Base-by-base conservation (phyloP, 2,888 invertebrate genomes). In the Drosophila merina region DNA sequence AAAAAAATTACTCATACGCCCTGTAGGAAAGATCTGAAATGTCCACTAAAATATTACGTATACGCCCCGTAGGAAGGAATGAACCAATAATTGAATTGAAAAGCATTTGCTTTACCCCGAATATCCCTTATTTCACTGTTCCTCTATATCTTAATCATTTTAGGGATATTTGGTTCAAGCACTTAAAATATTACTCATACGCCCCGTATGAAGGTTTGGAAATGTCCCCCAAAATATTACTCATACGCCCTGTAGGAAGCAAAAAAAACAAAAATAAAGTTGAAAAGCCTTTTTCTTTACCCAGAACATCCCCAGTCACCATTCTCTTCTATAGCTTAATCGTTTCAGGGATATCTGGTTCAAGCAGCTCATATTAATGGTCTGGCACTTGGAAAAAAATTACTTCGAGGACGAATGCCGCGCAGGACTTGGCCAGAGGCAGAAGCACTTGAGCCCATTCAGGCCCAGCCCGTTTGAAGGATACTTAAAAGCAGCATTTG, bases 381-480 rank as follows among this genome's bases (percentile, higher is more conserved):
- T 9, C 70, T 72, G 83, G 26, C 78, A 84, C 78, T 83, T 83
- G 62, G 38, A 48, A 57, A 56, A 58, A 63, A 57, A 74, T 79
- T 40, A 51, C 49, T 20, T 33, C 42, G 48, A 51, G 42, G 52
- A 51, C 66, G 42, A 57, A 47, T 44, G 56, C 20, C 38, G 7
- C 38, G 49, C 31, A 36, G 57, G 54, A 70, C 69, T 50, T 33
- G 36, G 40, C 31, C 55, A 31, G 44, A 20, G 44, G 44, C 55
- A 9, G 31, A 4, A 4, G 31, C 68, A 60, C 74, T 73, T 73
- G 49, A 60, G 68, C 60, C 49, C 42, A 49, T 66, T 58, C 48
- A 28, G 47, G 12, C 31, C 52, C 30, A 20, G 6, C 25, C 57
- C 72, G 20, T 51, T 62, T 72, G 74, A 72, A 72, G 72, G 72